These are phyloP conservation scores for Teinopalpus imperialis DNA, from an alignment of 2,888 invertebrate genomes.

Conservation along the genomic window DNA sequence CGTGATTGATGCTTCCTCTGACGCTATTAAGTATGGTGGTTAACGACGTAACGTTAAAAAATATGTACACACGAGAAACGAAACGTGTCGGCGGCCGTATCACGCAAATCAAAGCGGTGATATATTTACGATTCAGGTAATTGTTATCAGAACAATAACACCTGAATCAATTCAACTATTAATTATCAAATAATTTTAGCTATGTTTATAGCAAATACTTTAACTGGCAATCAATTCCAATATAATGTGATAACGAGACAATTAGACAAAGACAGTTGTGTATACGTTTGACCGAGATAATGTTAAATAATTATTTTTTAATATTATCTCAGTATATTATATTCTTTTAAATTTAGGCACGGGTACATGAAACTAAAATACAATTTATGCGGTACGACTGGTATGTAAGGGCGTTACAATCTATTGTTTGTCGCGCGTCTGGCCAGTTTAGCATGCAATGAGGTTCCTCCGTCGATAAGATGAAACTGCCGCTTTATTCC, in stretches of 20 bases:
- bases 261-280: too few relatives aligned
- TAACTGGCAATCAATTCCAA: too few relatives aligned
- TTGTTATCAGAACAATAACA: too few relatives aligned
- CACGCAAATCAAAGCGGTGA: not conserved
- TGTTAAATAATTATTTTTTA: too few relatives aligned
- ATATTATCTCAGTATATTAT: too few relatives aligned
- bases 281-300: too few relatives aligned
- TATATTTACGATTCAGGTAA: too few relatives aligned
- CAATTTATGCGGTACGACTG: constrained; percentile 2
- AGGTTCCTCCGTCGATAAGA: constrained; percentile 8
- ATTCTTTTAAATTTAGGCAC: too few relatives aligned
- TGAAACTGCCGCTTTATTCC: not conserved
- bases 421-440: not conserved
- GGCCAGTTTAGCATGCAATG: constrained; percentile 14
- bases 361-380: not conserved
- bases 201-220: too few relatives aligned
- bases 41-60: constrained; percentile 5
- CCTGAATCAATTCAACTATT: too few relatives aligned
- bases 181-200: too few relatives aligned
- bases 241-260: too few relatives aligned
- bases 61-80: constrained; percentile 2
- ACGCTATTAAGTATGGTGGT: constrained; percentile 1
- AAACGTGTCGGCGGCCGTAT: constrained; percentile 4
- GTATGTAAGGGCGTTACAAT: not conserved
- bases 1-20: constrained; percentile 12